These are phyloP conservation scores for Cotesia chilonis DNA, from an alignment of 1,140 invertebrate species.

Conservation along the genomic window DNA sequence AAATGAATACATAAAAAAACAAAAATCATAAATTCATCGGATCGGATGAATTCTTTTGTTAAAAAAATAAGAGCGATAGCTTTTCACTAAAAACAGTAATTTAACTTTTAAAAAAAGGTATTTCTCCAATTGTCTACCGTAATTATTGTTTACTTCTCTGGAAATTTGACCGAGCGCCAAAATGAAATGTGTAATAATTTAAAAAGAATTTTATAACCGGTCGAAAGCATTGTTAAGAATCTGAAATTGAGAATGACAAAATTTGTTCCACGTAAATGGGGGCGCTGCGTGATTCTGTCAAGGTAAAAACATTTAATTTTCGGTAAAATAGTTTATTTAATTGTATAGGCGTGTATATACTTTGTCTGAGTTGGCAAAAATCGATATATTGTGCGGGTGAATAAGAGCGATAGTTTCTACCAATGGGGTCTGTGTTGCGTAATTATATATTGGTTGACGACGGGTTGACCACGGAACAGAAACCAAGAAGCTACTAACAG, in stretches of 20 bases:
- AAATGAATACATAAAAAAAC: too few relatives aligned
- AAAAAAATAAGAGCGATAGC: too few relatives aligned
- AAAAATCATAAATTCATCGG: too few relatives aligned
- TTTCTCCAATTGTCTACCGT: too few relatives aligned
- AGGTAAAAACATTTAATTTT: not conserved
- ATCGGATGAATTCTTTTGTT: too few relatives aligned
- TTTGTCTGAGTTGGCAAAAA: not conserved
- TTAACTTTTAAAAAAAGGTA: too few relatives aligned
- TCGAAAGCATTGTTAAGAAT: not conserved
- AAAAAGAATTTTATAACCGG: not conserved
- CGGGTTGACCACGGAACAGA: slow-evolving; percentile 6
- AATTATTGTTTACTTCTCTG: too few relatives aligned
- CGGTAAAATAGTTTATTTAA: not conserved
- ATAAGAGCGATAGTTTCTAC: not conserved
- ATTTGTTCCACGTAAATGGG: not conserved
- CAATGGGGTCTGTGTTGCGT: slow-evolving; percentile 16
- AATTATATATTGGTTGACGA: slow-evolving; percentile 15
- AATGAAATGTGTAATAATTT: too few relatives aligned
- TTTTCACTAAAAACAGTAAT: too few relatives aligned
- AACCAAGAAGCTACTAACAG: slow-evolving; percentile 3
- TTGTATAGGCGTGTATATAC: too few relatives aligned
- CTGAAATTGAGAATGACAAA: not conserved
- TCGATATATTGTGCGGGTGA: slow-evolving; percentile 3
- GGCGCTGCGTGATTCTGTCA: slow-evolving; percentile 6
- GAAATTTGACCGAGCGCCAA: too few relatives aligned